phyloP scores from a whole-genome alignment of 2,113 vertebrate genomes.

The Thunnus maccoyii region DNA sequence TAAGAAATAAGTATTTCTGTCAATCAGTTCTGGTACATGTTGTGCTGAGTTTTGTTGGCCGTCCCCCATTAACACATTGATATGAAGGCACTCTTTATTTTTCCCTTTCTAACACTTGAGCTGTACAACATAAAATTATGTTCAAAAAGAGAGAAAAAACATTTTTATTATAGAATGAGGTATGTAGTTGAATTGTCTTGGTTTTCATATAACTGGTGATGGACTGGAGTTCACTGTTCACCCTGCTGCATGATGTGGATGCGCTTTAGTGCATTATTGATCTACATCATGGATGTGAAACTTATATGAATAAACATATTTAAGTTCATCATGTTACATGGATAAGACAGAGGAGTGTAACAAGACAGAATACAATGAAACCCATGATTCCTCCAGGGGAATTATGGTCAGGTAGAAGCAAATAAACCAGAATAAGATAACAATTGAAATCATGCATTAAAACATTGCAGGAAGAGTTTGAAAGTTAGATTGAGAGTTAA shows the following conservation, averaged over 20 bases:
- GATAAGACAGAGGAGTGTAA: neutral
- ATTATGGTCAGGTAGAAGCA: neutral
- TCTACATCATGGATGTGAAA: neutral
- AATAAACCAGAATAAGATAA: neutral
- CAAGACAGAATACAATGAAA: neutral
- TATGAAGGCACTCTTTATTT: conserved; percentile 4
- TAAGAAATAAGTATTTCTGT: conserved; percentile 19
- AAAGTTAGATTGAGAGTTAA: neutral
- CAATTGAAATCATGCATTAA: neutral
- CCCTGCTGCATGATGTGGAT: neutral
- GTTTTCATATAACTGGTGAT: neutral
- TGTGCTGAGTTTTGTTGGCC: conserved; percentile 70
- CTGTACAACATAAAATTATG: neutral
- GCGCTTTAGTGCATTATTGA: neutral
- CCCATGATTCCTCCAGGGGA: neutral
- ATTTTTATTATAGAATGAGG: neutral
- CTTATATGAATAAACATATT: neutral
- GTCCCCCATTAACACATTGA: conserved; percentile 49
- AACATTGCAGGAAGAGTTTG: neutral
- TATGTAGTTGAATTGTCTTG: neutral
- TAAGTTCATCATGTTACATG: neutral
- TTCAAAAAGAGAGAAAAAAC: neutral
- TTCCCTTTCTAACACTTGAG: conserved; percentile 36
- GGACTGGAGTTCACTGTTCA: neutral
- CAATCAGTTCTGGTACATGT: conserved; percentile 79